phyloP scores from a whole-genome alignment of 2,113 vertebrate species.

The Fulica atra region DNA sequence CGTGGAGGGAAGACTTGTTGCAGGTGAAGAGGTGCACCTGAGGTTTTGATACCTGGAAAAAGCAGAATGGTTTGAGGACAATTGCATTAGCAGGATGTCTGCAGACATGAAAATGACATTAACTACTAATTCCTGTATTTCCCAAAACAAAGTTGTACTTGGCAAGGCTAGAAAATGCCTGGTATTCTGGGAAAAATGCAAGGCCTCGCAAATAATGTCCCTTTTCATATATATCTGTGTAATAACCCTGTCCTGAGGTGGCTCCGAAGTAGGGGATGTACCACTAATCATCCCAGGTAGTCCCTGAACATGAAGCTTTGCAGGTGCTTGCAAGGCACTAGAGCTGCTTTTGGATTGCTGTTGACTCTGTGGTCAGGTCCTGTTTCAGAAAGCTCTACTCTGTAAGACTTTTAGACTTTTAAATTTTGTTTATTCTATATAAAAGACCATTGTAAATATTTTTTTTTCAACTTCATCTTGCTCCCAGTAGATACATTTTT shows the following conservation, averaged over 20 bases:
- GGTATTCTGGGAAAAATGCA: neutral
- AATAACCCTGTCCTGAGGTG: neutral
- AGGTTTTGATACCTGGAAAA: neutral
- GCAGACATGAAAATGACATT: neutral
- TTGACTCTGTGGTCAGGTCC: neutral
- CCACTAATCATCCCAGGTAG: neutral
- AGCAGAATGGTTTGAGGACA: neutral
- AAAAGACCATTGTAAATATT: neutral
- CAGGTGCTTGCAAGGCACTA: neutral
- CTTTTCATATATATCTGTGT: neutral
- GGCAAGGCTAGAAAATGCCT: neutral
- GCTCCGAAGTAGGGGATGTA: neutral
- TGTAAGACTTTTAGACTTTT: neutral
- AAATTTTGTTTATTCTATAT: neutral
- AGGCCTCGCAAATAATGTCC: neutral
- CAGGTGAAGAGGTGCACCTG: neutral
- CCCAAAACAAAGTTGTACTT: fast-evolving
- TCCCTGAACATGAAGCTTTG: neutral
- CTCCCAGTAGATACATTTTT: neutral
- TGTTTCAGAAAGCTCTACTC: neutral
- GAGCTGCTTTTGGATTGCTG: neutral
- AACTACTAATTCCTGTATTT: neutral
- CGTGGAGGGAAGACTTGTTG: neutral
- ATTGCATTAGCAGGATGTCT: neutral
- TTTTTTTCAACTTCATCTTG: too few species aligned